These are phyloP conservation scores for Colistium nudipinnis DNA, from an alignment of 2,113 vertebrate genomes.

Conservation along the genomic window DNA sequence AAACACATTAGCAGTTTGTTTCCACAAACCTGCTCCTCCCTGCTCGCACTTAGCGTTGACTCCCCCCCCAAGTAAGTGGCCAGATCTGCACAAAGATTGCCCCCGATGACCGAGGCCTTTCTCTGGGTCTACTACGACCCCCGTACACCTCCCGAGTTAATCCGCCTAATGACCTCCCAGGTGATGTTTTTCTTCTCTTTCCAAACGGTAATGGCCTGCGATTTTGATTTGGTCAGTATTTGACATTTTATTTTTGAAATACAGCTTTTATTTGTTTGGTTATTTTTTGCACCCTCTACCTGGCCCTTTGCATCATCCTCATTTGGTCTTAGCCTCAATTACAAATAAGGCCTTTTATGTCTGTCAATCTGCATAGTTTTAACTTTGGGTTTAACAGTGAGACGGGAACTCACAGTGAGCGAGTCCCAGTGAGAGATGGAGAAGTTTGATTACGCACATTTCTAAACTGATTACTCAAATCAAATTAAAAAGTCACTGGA, in stretches of 20 bases:
- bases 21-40: slow-evolving; percentile 67
- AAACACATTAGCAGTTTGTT: slow-evolving; percentile 79
- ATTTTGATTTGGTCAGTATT: not conserved
- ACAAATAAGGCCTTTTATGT: not conserved
- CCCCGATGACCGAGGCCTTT: slow-evolving; percentile 60
- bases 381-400: not conserved
- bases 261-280: not conserved
- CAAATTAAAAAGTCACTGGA: slow-evolving; percentile 54
- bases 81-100: slow-evolving; percentile 74
- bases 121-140: slow-evolving; percentile 47
- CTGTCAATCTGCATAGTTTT: too few species aligned
- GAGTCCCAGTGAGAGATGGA: slow-evolving; percentile 44
- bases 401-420: not conserved
- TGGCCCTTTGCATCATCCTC: not conserved
- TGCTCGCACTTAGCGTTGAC: slow-evolving; percentile 61
- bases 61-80: slow-evolving; percentile 61
- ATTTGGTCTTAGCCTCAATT: not conserved
- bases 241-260: not conserved
- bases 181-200: slow-evolving; percentile 28
- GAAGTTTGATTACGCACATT: slow-evolving; percentile 36
- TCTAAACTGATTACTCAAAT: slow-evolving; percentile 63
- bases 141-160: slow-evolving; percentile 17
- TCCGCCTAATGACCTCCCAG: slow-evolving; percentile 58
- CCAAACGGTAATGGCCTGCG: not conserved
- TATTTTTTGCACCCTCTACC: not conserved